phyloP scores from a whole-genome alignment of 2,113 vertebrate species.

The Chelonoidis abingdonii region DNA sequence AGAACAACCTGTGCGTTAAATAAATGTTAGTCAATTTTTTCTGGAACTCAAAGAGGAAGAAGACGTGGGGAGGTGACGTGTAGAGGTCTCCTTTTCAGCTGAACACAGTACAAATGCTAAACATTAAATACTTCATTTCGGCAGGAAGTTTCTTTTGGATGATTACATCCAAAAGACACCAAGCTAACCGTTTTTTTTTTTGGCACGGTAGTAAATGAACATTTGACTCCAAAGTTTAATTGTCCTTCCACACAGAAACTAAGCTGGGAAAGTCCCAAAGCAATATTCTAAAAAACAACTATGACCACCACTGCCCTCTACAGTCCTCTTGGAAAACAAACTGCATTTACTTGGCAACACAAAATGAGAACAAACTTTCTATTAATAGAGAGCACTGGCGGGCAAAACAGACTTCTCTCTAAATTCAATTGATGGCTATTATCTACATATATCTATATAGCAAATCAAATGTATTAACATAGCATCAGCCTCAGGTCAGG shows the following conservation, averaged over 20 bases:
- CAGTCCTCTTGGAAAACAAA: conserved; percentile 24
- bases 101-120: conserved; percentile 28
- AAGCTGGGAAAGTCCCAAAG: not conserved
- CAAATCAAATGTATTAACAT: not conserved
- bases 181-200: not conserved
- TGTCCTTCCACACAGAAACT: not conserved
- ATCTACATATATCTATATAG: not conserved
- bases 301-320: conserved; percentile 67
- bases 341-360: not conserved
- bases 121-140: conserved; percentile 25
- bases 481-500: not conserved
- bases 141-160: conserved; percentile 70
- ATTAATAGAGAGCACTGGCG: not conserved
- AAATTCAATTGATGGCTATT: not conserved
- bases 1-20: not conserved
- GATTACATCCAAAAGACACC: conserved; percentile 30
- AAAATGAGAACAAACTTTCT: not conserved
- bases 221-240: conserved; percentile 47
- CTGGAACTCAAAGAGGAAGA: conserved; percentile 30
- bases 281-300: not conserved
- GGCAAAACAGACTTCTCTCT: not conserved
- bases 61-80: not conserved
- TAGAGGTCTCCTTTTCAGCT: not conserved
- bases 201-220: conserved; percentile 51
- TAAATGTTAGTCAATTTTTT: not conserved